Evolutionary conservation across 2,113 vertebrate species (phyloP).

Genomic region (Casuarius casuarius): DNA sequence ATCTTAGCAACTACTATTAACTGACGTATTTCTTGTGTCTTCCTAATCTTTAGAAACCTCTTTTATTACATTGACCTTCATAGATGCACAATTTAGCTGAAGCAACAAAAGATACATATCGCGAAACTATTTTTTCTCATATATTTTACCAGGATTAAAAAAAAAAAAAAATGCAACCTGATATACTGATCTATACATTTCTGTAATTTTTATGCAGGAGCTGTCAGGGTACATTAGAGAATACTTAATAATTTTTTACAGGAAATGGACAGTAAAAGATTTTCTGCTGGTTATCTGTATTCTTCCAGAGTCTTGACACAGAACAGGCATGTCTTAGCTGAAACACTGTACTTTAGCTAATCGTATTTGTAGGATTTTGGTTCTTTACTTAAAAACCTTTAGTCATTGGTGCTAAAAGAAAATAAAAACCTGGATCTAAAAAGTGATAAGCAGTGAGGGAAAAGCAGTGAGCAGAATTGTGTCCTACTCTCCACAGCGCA

Average conservation of each 20-base stretch:
- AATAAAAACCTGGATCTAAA: neutral
- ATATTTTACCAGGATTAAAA: conserved; percentile 37
- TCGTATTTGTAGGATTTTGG: conserved; percentile 16
- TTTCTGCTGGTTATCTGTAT: conserved; percentile 38
- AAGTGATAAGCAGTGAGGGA: neutral
- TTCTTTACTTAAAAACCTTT: neutral
- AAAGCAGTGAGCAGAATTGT: neutral
- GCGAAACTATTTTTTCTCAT: neutral
- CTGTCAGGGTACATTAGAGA: conserved; percentile 35
- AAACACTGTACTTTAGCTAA: conserved; percentile 6
- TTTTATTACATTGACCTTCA: conserved; percentile 38
- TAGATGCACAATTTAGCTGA: conserved; percentile 27
- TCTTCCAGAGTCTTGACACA: neutral
- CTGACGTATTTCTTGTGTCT: neutral
- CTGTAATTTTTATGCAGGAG: conserved; percentile 56
- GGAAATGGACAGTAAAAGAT: conserved; percentile 53
- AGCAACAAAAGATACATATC: conserved; percentile 5
- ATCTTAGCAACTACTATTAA: conserved; percentile 7
- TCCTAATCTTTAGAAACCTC: conserved; percentile 27
- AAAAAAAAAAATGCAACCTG: neutral
- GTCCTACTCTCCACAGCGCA: neutral
- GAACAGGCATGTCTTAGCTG: neutral
- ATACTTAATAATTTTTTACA: conserved; percentile 44
- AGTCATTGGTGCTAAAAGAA: neutral
- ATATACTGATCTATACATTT: conserved; percentile 25